A percentile compares a stretch with the other conserved stretches of the same genome.
Conservation (phyloP, 2,888 invertebrate genomes). For the Drosophila melanosoma region DNA sequence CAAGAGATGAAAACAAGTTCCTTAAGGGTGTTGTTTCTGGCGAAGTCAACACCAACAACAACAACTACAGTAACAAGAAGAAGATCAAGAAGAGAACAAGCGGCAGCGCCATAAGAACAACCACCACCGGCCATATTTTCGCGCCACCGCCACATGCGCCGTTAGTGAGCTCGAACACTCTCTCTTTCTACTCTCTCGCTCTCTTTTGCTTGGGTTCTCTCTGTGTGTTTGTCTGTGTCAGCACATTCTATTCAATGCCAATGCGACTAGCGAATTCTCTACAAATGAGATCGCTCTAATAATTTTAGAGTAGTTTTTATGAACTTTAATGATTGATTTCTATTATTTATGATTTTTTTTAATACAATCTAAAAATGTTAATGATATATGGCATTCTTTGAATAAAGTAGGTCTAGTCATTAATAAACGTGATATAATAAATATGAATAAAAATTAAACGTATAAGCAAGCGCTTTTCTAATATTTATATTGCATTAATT, state of each 20-base stretch:
- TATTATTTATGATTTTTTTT: not conserved
- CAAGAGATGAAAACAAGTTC: constrained; percentile 71
- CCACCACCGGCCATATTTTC: constrained; percentile 72
- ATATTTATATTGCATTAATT: not conserved
- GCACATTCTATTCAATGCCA: not conserved
- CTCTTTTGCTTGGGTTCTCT: constrained; percentile 45
- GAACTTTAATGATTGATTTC: not conserved
- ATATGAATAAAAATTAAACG: not conserved
- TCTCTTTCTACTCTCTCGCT: constrained; percentile 33
- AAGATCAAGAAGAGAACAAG: constrained; percentile 3
- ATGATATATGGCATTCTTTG: not conserved
- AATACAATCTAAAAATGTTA: not conserved
- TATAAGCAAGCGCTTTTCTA: not conserved
- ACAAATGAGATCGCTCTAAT: not conserved
- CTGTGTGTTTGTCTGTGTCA: constrained; percentile 35
- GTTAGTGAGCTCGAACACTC: constrained; percentile 44
- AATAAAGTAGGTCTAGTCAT: not conserved
- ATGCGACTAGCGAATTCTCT: constrained; percentile 35
- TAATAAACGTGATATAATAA: constrained; percentile 5
- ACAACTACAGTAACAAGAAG: not conserved
- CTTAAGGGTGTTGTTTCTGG: constrained; percentile 72
- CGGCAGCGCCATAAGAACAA: constrained; percentile 34
- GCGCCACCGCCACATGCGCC: constrained; percentile 79
- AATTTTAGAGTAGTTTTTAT: not conserved
- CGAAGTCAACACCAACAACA: constrained; percentile 25